Evolutionary conservation across 2,113 vertebrate genomes (phyloP).

Genomic region (Corythoichthys intestinalis): DNA sequence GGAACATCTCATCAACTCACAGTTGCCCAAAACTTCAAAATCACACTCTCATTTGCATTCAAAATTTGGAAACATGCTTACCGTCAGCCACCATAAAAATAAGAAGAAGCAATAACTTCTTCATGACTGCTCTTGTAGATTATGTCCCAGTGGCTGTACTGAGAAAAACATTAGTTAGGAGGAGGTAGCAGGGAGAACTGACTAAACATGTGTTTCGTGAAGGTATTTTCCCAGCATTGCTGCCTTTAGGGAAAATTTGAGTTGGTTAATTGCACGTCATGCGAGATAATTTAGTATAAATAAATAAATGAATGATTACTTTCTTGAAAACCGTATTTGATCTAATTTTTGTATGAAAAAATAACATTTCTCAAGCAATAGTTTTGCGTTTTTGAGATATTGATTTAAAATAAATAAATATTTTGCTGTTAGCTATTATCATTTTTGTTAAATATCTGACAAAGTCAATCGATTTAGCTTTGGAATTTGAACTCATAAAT

Average conservation of each 20-base stretch:
- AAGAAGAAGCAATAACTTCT: constrained; percentile 60
- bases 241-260: neutral
- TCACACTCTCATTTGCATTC: neutral
- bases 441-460: no score
- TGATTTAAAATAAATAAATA: no score
- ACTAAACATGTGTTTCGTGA: constrained; percentile 29
- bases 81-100: constrained; percentile 52
- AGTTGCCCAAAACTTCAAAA: neutral
- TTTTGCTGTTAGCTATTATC: no score
- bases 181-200: neutral
- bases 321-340: no score
- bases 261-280: neutral
- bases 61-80: constrained; percentile 33
- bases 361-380: no score
- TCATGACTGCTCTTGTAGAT: constrained; percentile 41
- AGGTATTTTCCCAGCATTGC: constrained; percentile 43
- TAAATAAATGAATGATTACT: neutral
- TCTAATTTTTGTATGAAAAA: no score
- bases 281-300: constrained; percentile 2
- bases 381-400: no score
- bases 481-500: no score
- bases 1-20: neutral
- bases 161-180: constrained; percentile 17
- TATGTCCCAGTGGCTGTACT: constrained; percentile 12
- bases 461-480: no score